Evolutionary conservation across 2,888 invertebrate species (phyloP), one percentile per base, ranked within the genome.

Genomic region (Drosophila putrida): DNA sequence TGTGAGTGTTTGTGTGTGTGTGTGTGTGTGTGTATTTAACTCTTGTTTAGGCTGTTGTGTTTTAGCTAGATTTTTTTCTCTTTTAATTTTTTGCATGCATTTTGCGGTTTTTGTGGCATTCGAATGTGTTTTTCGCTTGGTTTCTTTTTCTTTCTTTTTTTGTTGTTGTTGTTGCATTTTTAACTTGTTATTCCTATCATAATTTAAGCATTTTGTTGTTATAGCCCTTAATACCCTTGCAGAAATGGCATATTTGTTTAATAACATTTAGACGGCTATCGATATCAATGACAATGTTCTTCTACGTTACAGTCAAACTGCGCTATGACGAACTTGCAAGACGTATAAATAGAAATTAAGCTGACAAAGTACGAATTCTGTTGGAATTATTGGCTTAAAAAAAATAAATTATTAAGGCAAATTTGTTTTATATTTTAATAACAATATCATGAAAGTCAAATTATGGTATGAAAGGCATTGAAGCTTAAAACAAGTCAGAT

Each of bases 201-300:
- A 54, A 35, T 51, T 33, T 13, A 61, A 55, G 68, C 61, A 46
- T 50, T 41, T 46, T 33, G 4, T 38, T 43, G 33, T 15, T 38
- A 44, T 54, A 61, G 28, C 36, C 54, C 36, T 13, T 20, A 31
- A 74, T 59, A 57, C 31, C 51, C 75, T 60, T 72, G 71, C 58
- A 50, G 43, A 53, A 20, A 9, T 36, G 33, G 47, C 11, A 33
- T 33, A 31, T 31, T n/a, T 13, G 6, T 8, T 13, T 20, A 20
- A 4, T 25, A 8, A 9, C 25, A 28, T 27, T 13, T 25, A 25
- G 50, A 20, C 35, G 31, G 31, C 31, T 47, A 6, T 11, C 9
- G 31, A 15, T 11, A 33, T 9, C 33, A 33, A 47, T 31, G 31
- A 5, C 31, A 47, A 47, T 11, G 9, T 47, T 5, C 10, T 6